Conservation (phyloP, 2,113 vertebrate species). For the Misgurnus mizolepis region DNA sequence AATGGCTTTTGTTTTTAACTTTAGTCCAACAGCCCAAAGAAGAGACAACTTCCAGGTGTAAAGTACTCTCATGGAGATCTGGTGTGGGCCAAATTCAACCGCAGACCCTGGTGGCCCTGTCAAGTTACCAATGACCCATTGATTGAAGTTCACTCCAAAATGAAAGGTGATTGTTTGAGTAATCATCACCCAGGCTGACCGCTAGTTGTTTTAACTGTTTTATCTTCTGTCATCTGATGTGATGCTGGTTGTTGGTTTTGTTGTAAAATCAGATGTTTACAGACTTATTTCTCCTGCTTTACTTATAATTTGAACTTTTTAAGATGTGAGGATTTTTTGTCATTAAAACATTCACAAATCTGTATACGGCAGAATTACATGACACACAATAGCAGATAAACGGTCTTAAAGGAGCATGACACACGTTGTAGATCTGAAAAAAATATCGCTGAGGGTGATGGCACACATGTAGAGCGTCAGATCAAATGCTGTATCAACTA, state of each 20-base stretch:
- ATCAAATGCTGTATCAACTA: too few relatives aligned
- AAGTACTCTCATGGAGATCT: constrained; percentile 89
- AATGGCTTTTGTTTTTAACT: constrained; percentile 53
- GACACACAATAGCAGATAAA: neutral
- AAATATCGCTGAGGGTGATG: neutral
- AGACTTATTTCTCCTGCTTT: neutral
- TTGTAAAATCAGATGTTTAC: neutral
- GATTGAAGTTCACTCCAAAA: constrained; percentile 85
- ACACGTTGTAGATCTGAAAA: neutral
- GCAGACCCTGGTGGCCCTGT: constrained; percentile 97
- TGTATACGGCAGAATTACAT: neutral
- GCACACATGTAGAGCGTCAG: neutral
- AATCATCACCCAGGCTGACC: too few relatives aligned
- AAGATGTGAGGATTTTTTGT: too few relatives aligned
- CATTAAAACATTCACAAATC: too few relatives aligned
- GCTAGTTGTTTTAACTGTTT: too few relatives aligned
- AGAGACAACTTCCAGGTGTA: constrained; percentile 79
- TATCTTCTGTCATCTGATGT: neutral
- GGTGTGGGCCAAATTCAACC: constrained; percentile 98
- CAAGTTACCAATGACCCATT: constrained; percentile 83
- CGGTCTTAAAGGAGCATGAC: neutral
- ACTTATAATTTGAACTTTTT: too few relatives aligned
- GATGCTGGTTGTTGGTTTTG: neutral
- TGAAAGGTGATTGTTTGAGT: constrained; percentile 83
- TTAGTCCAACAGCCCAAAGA: constrained; percentile 85